Base-by-base conservation (phyloP, 2,797 vertebrate genomes). In the Siniperca scherzeri region DNA sequence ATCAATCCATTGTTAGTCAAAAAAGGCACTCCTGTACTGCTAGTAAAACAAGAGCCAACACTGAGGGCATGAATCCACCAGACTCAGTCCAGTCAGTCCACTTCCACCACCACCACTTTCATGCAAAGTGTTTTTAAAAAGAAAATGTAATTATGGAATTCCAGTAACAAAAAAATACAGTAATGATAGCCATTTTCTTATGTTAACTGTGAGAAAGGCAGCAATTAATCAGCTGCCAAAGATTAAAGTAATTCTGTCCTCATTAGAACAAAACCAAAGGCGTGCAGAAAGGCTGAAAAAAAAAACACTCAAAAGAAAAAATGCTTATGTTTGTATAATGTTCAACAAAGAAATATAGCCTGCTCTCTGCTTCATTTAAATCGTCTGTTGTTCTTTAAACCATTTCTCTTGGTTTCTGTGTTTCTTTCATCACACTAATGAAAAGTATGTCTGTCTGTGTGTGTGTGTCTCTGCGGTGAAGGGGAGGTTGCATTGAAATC, bases 401-500 rank as follows among this genome's bases (percentile, higher is more conserved):
- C 14, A 42, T 40, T 65, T 69, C 27, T 79, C 74, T 84, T 80
- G 80, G 42, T 71, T 16, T 70, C 22, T 68, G 19, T 38, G 33
- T 83, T 77, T 87, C 81, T 89, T 87, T 86, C 52, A 87, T 66
- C 65, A 52, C 71, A 46, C 9, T 36, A 14, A 33, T 80, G 73
- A 72, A 82, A 74, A 70, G 55, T 79, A 40, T 38, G 53, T 72
- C 42, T 62, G 56, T 46, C 57, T 56, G 48, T n/a, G 52, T 64
- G 85, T 73, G 72, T 84, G 76, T 67, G 52, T 59, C 8, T 36
- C 40, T 77, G 77, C 59, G 62, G 72, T 80, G 62, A 77, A 77
- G 78, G 81, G 83, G 52, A 50, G 77, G 87, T 70, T 56, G 78
- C 70, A n/a, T 52, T 83, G 77, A 84, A 74, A 81, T 91, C 90